Evolutionary conservation across 2,113 vertebrate genomes (phyloP), one percentile per base, ranked within the genome.

Genomic region (Rhinoptilus africanus): DNA sequence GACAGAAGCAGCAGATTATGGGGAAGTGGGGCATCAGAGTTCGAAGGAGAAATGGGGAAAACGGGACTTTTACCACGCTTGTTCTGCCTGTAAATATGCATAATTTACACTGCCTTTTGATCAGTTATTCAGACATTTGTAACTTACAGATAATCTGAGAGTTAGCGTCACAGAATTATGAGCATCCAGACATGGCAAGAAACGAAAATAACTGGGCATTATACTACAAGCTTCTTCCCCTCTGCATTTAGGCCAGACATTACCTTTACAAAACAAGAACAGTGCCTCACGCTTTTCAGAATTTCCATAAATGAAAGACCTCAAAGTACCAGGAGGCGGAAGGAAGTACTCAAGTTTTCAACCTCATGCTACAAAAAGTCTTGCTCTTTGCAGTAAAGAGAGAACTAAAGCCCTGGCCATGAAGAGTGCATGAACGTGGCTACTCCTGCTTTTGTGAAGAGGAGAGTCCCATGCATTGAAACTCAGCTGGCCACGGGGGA

Each of bases 391-490:
- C 63, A 80, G 22, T 23, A 39, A 23, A 78, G 28, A 63, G n/a
- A 78, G 59, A 57, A 6, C 41, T 23, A 47, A 76, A 74, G 30
- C 20, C 54, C 16, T 2, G 4, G 41, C 28, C 74, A 7, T 0
- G 34, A 66, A 39, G 14, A 67, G 3, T 22, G 10, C 10, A 8
- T 4, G 64, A n/a, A 32, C 0, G 0, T 4, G 59, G 35, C 47
- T 62, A 4, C 37, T 69, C 24, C 56, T 20, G 21, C 34, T 67
- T 85, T 39, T 27, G 27, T 21, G 39, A 92, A 56, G 27, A 28
- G 16, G 9, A 48, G 28, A 51, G 59, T 17, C 43, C 12, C 74
- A 21, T 22, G 35, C 10, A 45, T 9, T 4, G 4, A 47, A 51
- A n/a, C 14, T 68, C 81, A 13, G 59, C 43, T 21, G 51, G 56